phyloP scores from a whole-genome alignment of 2,888 invertebrate genomes.

The Mythimna impura region DNA sequence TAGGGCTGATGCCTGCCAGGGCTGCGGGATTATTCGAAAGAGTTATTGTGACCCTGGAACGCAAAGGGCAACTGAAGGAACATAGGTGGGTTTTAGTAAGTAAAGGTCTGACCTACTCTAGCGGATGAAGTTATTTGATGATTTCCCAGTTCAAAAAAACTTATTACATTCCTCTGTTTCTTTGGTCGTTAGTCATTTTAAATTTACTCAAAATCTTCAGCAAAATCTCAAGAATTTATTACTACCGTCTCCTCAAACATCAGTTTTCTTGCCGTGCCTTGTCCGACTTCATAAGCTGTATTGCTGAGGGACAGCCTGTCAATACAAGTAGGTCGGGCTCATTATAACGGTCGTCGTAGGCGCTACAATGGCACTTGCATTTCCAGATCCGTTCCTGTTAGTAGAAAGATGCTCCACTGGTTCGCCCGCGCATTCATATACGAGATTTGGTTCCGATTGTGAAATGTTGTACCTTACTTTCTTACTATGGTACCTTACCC shows the following conservation, averaged over 20 bases:
- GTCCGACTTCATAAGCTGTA: constrained; percentile 29
- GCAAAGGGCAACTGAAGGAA: no score
- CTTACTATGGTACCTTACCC: constrained; percentile 8
- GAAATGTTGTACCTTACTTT: constrained; percentile 49
- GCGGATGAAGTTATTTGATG: no score
- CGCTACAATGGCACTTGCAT: constrained; percentile 71
- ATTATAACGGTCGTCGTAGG: constrained; percentile 73
- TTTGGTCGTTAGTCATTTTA: not conserved
- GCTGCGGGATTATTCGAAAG: no score
- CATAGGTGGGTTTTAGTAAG: no score
- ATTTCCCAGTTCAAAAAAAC: no score
- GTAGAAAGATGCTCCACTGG: constrained; percentile 60
- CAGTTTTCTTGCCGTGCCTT: constrained; percentile 13
- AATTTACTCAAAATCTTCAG: not conserved
- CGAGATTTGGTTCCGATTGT: constrained; percentile 41
- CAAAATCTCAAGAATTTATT: constrained; percentile 11
- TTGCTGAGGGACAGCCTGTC: constrained; percentile 39
- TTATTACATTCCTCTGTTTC: not conserved
- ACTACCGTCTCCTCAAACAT: not conserved
- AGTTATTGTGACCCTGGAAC: no score
- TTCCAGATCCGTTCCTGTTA: constrained; percentile 69
- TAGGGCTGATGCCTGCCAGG: no score
- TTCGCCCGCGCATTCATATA: constrained; percentile 62
- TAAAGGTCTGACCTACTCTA: no score
- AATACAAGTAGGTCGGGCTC: constrained; percentile 66